These are phyloP conservation scores for Nibea albiflora DNA, from an alignment of 2,113 vertebrate species.

Conservation along the genomic window DNA sequence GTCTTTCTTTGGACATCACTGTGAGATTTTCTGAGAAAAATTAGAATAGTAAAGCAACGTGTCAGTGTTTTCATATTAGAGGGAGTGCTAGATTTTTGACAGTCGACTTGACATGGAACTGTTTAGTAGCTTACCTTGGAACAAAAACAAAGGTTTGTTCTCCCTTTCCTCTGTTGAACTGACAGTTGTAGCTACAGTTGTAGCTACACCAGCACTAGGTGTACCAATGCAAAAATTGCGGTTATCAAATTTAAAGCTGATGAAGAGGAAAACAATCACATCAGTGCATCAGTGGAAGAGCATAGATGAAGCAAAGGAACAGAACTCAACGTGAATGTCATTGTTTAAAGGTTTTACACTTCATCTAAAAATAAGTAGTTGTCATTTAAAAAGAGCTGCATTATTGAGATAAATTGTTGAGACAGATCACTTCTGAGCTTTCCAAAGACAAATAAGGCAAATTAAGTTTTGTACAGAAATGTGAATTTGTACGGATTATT, in stretches of 20 bases:
- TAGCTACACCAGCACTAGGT: rapidly evolving
- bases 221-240: background rate
- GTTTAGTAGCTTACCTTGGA: background rate
- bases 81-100: background rate
- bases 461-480: background rate
- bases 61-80: background rate
- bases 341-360: background rate
- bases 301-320: background rate
- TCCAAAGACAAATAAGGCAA: background rate
- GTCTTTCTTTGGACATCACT: background rate
- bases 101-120: background rate
- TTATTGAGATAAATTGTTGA: background rate
- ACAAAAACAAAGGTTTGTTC: background rate
- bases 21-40: background rate
- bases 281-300: background rate
- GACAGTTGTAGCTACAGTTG: rapidly evolving
- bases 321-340: background rate
- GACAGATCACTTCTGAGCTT: background rate
- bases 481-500: too few relatives aligned
- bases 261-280: conserved; percentile 15
- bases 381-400: background rate
- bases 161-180: background rate
- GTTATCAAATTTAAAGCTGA: rapidly evolving
- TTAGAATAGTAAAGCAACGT: background rate
- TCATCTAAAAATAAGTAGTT: background rate